Percentiles rank a stretch among this genome's conserved stretches.
Conservation (phyloP, 2,888 invertebrate species). For the Pardosa pseudoannulata region DNA sequence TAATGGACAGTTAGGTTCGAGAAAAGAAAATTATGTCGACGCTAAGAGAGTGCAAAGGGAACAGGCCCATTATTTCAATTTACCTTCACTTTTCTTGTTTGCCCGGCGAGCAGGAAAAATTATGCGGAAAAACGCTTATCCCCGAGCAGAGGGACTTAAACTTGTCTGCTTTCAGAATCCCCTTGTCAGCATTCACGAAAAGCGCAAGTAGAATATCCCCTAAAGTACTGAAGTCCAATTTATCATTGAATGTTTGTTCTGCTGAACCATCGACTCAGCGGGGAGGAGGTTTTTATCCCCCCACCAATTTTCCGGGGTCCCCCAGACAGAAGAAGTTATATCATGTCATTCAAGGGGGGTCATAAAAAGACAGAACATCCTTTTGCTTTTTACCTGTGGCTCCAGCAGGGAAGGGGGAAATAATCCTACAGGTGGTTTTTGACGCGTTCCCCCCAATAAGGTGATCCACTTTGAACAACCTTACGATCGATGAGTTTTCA, state of each 20-base stretch:
- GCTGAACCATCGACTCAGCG: conserved; percentile 8
- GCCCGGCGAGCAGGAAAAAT: neutral
- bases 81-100: neutral
- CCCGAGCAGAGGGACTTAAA: neutral
- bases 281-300: conserved; percentile 26
- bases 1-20: too few relatives aligned
- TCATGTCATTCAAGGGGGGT: conserved; percentile 46
- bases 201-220: conserved; percentile 2
- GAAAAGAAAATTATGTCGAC: too few relatives aligned
- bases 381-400: conserved; percentile 40
- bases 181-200: conserved; percentile 15
- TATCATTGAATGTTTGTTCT: conserved; percentile 64
- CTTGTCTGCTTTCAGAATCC: neutral
- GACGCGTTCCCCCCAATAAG: conserved; percentile 9
- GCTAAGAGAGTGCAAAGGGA: too few relatives aligned
- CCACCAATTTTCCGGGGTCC: conserved; percentile 11
- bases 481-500: conserved; percentile 11
- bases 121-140: neutral
- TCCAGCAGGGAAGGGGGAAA: conserved; percentile 14
- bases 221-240: conserved; percentile 36
- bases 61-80: too few relatives aligned
- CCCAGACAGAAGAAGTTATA: conserved; percentile 57
- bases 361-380: conserved; percentile 47
- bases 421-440: conserved; percentile 56
- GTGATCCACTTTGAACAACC: conserved; percentile 18